Conservation (phyloP, 2,113 vertebrate species). For the Corvus hawaiiensis region DNA sequence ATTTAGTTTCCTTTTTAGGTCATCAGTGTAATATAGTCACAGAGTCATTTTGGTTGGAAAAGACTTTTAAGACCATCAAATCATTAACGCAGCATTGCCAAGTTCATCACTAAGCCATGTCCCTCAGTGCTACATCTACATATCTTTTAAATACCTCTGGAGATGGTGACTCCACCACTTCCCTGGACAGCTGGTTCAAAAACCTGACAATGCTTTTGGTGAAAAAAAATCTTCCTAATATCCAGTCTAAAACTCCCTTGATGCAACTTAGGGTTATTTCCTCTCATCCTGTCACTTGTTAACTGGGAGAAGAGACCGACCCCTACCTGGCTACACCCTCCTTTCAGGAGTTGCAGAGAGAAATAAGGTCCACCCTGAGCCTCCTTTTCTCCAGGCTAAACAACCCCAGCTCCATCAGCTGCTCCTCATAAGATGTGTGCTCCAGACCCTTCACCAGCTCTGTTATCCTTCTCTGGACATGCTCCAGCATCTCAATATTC, state of each 20-base stretch:
- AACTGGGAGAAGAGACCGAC: background rate
- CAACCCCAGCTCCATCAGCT: background rate
- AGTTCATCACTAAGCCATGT: background rate
- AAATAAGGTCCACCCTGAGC: background rate
- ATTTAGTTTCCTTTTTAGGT: background rate
- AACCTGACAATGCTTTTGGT: background rate
- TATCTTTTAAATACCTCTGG: background rate
- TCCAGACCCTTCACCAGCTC: background rate
- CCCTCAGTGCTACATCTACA: background rate
- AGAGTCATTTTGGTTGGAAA: background rate
- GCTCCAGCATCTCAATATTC: background rate
- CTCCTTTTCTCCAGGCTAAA: background rate
- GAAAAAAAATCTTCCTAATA: background rate
- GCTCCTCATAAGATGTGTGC: background rate
- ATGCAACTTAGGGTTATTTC: background rate
- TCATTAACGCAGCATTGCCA: background rate
- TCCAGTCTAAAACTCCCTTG: background rate
- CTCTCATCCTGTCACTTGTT: background rate
- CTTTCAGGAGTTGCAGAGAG: background rate
- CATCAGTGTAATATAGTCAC: background rate
- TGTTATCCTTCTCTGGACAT: background rate
- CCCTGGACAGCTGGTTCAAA: background rate
- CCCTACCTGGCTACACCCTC: background rate
- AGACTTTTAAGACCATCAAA: background rate
- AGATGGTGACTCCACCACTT: background rate